Percentiles rank a stretch among this genome's conserved stretches.
Conservation (phyloP, 2,888 invertebrate species). For the Masnerella sp. region DNA sequence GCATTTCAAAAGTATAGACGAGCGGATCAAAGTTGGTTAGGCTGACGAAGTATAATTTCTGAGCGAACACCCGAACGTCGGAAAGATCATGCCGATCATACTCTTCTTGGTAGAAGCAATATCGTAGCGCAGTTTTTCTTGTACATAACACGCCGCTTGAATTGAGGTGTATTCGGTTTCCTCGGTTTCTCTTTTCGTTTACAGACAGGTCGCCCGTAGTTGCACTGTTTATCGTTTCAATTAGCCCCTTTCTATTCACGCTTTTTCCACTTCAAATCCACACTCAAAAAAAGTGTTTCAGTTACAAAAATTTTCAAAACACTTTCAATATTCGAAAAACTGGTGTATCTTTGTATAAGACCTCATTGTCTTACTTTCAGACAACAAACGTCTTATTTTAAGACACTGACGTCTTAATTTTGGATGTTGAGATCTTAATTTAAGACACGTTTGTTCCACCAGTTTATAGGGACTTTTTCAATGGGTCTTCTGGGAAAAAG, state of each 20-base stretch:
- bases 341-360: no score
- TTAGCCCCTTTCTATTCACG: constrained; percentile 28
- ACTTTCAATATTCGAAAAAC: no score
- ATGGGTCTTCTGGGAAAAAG: no score
- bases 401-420: no score
- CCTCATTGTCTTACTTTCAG: no score
- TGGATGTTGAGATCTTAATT: no score
- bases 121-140: constrained; percentile 52
- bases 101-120: constrained; percentile 61
- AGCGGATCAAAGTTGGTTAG: not conserved
- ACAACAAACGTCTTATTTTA: no score
- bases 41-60: constrained; percentile 49
- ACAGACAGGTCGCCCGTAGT: constrained; percentile 39
- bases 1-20: constrained; percentile 29
- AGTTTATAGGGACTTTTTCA: no score
- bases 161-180: constrained; percentile 33
- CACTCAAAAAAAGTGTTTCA: no score
- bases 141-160: constrained; percentile 49
- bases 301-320: no score
- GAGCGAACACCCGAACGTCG: constrained; percentile 52
- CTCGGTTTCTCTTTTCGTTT: constrained; percentile 34
- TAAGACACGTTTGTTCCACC: no score
- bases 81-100: constrained; percentile 61
- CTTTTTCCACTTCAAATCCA: constrained; percentile 22
- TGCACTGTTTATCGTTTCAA: constrained; percentile 22